phyloP scores from a whole-genome alignment of 2,888 invertebrate species.

The Tholera decimalis region DNA sequence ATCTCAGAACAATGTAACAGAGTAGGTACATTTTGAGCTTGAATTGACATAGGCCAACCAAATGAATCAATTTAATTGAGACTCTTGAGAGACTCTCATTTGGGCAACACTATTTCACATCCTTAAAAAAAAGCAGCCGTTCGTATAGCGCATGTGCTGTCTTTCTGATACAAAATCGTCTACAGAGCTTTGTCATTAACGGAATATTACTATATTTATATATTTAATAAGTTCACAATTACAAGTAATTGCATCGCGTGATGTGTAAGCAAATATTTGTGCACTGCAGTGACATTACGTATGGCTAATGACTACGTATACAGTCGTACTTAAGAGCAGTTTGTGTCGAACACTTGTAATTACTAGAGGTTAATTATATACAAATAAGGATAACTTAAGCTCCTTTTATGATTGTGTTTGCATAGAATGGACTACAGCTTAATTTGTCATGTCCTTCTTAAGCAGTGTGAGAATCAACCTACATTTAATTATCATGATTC shows the following conservation, averaged over 20 bases:
- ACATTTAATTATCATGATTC: not conserved
- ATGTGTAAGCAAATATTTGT: slow-evolving; percentile 38
- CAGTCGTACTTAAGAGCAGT: slow-evolving; percentile 34
- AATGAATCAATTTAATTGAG: no score
- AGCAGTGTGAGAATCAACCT: slow-evolving; percentile 18
- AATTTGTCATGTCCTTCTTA: slow-evolving; percentile 1
- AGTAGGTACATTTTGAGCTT: no score
- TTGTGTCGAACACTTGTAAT: slow-evolving; percentile 21
- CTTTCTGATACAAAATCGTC: slow-evolving; percentile 2
- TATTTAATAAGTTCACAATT: slow-evolving; percentile 13
- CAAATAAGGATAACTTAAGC: slow-evolving; percentile 14
- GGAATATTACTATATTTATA: not conserved
- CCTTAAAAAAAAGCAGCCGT: not conserved
- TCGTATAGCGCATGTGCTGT: not conserved
- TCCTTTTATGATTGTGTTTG: slow-evolving; percentile 14
- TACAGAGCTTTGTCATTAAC: not conserved
- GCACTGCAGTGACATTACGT: slow-evolving; percentile 20
- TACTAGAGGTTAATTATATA: slow-evolving; percentile 19
- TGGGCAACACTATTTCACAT: no score
- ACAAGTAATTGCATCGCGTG: slow-evolving; percentile 34
- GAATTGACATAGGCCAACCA: no score
- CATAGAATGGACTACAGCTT: slow-evolving; percentile 5
- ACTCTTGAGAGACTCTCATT: no score
- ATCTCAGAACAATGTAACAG: no score
- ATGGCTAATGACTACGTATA: slow-evolving; percentile 27